Evolutionary conservation across 2,797 vertebrate genomes (phyloP), one percentile per base, ranked within the genome.

Genomic region (Myotis planiceps): DNA sequence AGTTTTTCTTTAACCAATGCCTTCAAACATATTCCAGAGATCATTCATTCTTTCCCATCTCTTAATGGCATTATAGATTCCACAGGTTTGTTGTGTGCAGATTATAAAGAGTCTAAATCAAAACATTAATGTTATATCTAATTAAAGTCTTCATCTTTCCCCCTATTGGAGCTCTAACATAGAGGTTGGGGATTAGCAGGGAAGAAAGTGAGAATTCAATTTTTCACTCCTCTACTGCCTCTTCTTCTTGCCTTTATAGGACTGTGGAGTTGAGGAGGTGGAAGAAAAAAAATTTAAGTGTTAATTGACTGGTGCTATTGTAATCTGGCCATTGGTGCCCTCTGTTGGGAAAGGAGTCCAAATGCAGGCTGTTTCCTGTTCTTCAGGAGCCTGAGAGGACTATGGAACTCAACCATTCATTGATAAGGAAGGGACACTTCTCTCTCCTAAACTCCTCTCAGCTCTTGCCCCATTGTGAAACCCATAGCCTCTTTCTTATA

Each of bases 1-100:
- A 39, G 42, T 66, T 72, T 92, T 93, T 74, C 32, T 75, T 18
- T 49, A 92, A 47, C 21, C 21, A 78, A n/a, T 49, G n/a, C 19
- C 45, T 94, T 85, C 92, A 58, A 45, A 91, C 49, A 68, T 42
- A 58, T 91, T 83, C 58, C 37, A 63, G 71, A 76, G 39, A 80
- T 65, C 39, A 55, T 14, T 8, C 15, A 63, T 18, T 14, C 19
- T 92, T 92, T 58, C 34, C 25, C 47, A 93, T 12, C 16, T 9
- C 1, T 42, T 74, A 1, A 71, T 82, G 42, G 6, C 14, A 85
- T 71, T 81, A 81, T 51, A 72, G 37, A 79, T 88, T 69, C 53
- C 14, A 72, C 2, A 32, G 6, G 6, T 90, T 94, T 79, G 13
- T 84, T 8, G 37, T 90, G 78, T 72, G 81, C 60, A 65, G 27